phyloP scores from a whole-genome alignment of 2,113 vertebrate genomes.

The Pangasianodon hypophthalmus region DNA sequence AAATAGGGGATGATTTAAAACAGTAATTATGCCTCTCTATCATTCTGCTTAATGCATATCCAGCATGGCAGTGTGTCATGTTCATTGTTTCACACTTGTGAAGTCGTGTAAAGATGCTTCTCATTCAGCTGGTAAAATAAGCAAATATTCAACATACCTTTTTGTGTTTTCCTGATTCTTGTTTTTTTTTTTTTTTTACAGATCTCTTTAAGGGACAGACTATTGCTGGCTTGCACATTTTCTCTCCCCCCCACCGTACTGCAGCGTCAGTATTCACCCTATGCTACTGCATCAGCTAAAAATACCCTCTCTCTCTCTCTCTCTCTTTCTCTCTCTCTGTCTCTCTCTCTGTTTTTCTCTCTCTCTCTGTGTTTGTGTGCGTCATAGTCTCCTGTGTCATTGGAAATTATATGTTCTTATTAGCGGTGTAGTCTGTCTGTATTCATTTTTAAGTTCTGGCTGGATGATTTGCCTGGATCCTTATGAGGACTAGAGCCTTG shows the following conservation, averaged over 20 bases:
- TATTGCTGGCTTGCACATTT: conserved; percentile 9
- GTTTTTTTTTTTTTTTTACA: neutral
- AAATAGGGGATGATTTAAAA: neutral
- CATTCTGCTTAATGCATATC: neutral
- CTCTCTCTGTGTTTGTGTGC: neutral
- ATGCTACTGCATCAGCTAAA: conserved; percentile 43
- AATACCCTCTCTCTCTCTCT: conserved; percentile 20
- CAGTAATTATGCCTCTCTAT: neutral
- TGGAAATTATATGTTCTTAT: neutral
- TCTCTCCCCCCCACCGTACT: conserved; percentile 10
- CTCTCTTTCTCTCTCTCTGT: conserved; percentile 13
- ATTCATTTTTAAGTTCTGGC: neutral
- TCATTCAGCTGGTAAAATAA: neutral
- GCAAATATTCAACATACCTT: neutral
- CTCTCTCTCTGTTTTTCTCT: neutral
- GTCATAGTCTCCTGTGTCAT: neutral
- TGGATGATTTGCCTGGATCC: neutral
- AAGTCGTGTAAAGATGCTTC: neutral
- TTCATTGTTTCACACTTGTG: neutral
- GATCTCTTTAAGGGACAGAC: neutral
- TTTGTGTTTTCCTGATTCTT: neutral
- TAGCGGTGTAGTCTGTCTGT: neutral
- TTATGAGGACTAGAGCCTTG: neutral
- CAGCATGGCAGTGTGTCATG: neutral
- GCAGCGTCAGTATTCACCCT: conserved; percentile 37